Conservation (phyloP, 2,113 vertebrate genomes). For the Tetrao urogallus region DNA sequence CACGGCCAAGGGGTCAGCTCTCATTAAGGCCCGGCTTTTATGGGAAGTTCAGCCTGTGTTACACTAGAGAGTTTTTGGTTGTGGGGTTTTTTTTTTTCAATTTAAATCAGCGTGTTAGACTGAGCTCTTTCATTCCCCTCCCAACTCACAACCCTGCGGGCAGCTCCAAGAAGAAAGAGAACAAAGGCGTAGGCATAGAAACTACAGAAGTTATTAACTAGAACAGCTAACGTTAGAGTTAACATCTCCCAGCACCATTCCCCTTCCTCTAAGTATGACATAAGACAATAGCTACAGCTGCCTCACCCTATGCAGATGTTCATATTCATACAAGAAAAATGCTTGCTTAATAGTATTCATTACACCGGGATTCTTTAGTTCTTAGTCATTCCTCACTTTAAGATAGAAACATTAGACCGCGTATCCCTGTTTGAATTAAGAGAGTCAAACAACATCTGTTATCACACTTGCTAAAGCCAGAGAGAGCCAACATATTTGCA, state of each 20-base stretch:
- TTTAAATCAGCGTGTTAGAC: neutral
- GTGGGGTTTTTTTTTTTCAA: neutral
- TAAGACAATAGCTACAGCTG: neutral
- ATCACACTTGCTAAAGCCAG: neutral
- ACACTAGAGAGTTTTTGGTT: neutral
- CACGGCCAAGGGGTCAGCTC: neutral
- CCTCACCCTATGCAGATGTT: conserved; percentile 30
- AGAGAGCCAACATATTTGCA: neutral
- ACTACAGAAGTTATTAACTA: neutral
- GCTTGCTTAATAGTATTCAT: conserved; percentile 13
- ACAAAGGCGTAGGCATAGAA: neutral
- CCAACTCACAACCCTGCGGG: neutral
- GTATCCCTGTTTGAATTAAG: neutral
- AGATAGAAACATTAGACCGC: neutral
- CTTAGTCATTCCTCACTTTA: conserved; percentile 18
- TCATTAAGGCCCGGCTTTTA: conserved; percentile 31
- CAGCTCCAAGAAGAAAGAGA: neutral
- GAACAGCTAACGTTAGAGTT: neutral
- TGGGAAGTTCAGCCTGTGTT: conserved; percentile 6
- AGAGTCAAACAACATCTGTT: conserved; percentile 46
- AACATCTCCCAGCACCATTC: neutral
- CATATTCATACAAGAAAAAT: neutral
- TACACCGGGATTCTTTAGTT: conserved; percentile 2
- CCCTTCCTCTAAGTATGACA: neutral
- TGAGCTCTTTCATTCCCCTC: neutral